A percentile compares a stretch with the other conserved stretches of the same genome.
phyloP scores from a whole-genome alignment of 2,888 invertebrate species.

The Cylindroiulus punctatus region DNA sequence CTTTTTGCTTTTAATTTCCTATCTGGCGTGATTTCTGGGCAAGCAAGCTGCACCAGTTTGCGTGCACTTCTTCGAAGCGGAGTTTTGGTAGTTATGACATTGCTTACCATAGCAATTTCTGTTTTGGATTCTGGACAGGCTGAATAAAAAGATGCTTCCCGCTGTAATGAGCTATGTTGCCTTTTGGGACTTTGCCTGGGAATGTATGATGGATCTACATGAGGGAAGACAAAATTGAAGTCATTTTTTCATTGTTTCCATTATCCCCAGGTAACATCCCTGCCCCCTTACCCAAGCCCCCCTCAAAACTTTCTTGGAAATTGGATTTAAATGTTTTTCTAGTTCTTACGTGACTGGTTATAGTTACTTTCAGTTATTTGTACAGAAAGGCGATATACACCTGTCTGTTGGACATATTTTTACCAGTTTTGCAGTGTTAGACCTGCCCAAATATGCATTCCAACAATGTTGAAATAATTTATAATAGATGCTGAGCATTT shows the following conservation, averaged over 20 bases:
- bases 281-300: no score
- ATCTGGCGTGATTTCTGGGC: background rate
- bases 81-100: background rate
- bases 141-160: background rate
- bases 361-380: no score
- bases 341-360: no score
- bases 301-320: no score
- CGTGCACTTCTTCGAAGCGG: slow-evolving; percentile 19
- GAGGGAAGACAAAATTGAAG: background rate
- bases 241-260: background rate
- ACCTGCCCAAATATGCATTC: no score
- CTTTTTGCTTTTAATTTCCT: slow-evolving; percentile 7
- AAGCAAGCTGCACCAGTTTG: background rate
- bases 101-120: background rate
- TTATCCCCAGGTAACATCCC: no score
- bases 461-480: no score
- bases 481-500: no score
- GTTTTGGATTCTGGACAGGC: background rate
- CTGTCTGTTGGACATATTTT: no score
- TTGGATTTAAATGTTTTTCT: no score
- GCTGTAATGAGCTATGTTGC: background rate
- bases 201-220: background rate
- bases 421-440: no score
- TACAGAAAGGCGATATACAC: no score
- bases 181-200: background rate